Evolutionary conservation across 1,140 invertebrate species (phyloP), one percentile per base, ranked within the genome.

Genomic region (Drosophila nigromelanica): DNA sequence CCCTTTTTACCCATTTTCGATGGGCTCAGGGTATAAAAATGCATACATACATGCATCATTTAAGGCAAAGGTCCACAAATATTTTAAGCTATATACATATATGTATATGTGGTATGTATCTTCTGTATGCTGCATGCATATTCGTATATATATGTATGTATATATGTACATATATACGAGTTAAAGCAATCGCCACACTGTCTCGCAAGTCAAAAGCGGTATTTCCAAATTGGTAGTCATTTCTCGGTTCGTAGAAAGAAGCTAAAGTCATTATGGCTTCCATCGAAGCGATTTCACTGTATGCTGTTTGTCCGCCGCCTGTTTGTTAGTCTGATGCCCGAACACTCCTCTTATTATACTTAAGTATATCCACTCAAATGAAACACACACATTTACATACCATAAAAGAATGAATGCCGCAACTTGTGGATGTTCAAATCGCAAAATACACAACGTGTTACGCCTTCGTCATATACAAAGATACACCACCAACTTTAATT

Each of bases 381-480:
- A 35, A 39, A 47, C 14, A 73, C 35, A 67, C 45, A 76, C 63
- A 67, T 47, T 56, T 63, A 62, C 75, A 63, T 77, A 86, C 68
- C 80, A 78, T 87, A 86, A 87, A 86, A 74, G 81, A 78, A 82
- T 72, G 78, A 76, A 86, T 82, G 76, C 75, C 83, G 82, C 78
- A 87, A 89, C 78, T 86, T 78, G 78, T 76, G 83, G 82, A 85
- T 86, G 82, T 82, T 86, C 63, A 86, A 86, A 86, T 86, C 86
- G 82, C 82, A 86, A 89, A 86, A 86, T 86, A 86, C 86, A 87
- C 82, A 86, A 86, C 82, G 82, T 80, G 82, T 82, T 86, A 76
- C 78, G 86, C 82, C 83, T 86, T 80, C 81, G 72, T 86, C 78
- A 67, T 73, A 48, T 61, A 79, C 47, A 56, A 60, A 66, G 67